Evolutionary conservation across 2,113 vertebrate species (phyloP).

Genomic region (Morone saxatilis): DNA sequence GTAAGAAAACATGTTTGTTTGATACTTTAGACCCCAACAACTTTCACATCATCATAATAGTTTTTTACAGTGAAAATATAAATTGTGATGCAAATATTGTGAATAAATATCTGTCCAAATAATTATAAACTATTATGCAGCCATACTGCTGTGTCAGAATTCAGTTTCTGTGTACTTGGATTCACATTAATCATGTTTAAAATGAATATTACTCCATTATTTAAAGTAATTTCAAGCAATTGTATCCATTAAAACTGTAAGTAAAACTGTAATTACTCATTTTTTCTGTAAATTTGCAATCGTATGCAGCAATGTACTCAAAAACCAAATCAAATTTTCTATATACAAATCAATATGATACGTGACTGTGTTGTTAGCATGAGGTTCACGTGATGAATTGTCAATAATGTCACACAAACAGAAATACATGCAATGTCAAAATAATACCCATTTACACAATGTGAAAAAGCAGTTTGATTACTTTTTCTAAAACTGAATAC

Average conservation of each 20-base stretch:
- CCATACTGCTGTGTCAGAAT: neutral
- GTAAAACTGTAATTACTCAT: neutral
- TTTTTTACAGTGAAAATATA: too few relatives aligned
- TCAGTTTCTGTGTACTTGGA: neutral
- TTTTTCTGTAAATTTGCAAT: neutral
- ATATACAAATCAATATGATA: neutral
- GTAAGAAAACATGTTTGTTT: too few relatives aligned
- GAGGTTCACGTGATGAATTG: neutral
- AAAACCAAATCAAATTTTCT: neutral
- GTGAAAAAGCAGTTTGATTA: conserved; percentile 51
- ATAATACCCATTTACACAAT: neutral
- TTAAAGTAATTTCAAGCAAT: neutral
- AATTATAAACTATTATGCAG: too few relatives aligned
- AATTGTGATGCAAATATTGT: too few relatives aligned
- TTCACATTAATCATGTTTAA: neutral
- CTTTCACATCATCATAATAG: too few relatives aligned
- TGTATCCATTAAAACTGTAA: neutral
- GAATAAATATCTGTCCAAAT: too few relatives aligned
- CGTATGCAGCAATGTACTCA: neutral
- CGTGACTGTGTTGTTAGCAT: neutral
- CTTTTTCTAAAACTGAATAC: conserved; percentile 88
- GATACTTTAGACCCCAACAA: too few relatives aligned
- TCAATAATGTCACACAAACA: neutral
- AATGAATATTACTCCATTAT: neutral
- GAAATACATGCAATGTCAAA: neutral